Evolutionary conservation across 2,113 vertebrate species (phyloP).

Genomic region (Arvicanthis niloticus): DNA sequence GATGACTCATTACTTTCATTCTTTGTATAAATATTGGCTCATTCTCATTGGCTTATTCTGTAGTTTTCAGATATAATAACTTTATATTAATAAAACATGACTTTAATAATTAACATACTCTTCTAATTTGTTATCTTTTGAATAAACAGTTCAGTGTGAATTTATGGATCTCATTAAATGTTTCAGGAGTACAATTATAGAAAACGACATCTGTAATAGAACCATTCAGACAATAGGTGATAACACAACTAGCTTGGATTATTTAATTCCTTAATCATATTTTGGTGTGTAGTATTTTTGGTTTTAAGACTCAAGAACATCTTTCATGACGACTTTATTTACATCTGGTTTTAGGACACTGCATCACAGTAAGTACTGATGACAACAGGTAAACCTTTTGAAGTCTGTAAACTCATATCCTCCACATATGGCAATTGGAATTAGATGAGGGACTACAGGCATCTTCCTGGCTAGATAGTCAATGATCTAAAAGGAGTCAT

Average conservation of each 20-base stretch:
- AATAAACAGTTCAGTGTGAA: background rate
- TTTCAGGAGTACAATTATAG: background rate
- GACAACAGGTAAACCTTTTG: background rate
- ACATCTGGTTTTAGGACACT: background rate
- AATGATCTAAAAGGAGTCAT: background rate
- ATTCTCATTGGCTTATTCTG: background rate
- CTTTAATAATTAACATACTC: background rate
- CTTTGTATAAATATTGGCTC: background rate
- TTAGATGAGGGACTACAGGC: background rate
- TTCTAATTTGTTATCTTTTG: background rate
- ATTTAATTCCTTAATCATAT: slow-evolving; percentile 19
- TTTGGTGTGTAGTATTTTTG: background rate
- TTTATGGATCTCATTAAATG: background rate
- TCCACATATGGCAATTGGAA: background rate
- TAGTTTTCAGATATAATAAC: background rate
- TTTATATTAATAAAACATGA: slow-evolving; percentile 14
- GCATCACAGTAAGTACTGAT: background rate
- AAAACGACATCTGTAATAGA: background rate
- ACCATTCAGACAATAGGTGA: background rate
- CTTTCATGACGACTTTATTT: background rate
- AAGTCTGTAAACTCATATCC: background rate
- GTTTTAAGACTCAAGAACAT: background rate
- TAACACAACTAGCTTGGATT: background rate
- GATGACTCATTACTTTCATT: background rate
- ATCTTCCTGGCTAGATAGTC: background rate